A percentile compares a stretch with the other conserved stretches of the same genome.
Evolutionary conservation across 2,113 vertebrate species (phyloP).

Genomic region (Tachycineta bicolor): DNA sequence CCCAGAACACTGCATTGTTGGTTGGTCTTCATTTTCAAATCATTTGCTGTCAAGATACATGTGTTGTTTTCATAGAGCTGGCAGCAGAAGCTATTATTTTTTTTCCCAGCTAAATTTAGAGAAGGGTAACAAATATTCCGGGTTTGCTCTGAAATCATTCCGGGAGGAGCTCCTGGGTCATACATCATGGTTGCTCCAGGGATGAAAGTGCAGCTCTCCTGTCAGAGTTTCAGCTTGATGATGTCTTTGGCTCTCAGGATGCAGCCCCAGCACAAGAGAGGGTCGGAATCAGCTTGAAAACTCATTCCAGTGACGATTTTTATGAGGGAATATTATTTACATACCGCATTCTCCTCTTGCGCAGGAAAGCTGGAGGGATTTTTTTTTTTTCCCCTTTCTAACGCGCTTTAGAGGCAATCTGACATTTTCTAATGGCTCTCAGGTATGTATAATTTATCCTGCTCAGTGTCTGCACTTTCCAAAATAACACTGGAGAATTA

Average conservation of each 20-base stretch:
- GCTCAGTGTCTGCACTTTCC: neutral
- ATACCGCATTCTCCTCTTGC: neutral
- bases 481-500: conserved; percentile 10
- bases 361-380: neutral
- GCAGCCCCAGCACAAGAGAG: neutral
- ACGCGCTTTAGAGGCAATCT: neutral
- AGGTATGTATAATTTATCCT: conserved; percentile 37
- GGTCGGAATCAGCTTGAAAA: neutral
- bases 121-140: conserved; percentile 20
- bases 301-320: neutral
- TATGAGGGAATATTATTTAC: neutral
- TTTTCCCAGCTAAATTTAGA: neutral
- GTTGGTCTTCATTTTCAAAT: neutral
- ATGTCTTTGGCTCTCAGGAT: neutral
- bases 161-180: neutral
- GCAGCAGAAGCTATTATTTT: neutral
- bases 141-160: neutral
- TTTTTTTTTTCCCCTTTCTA: neutral
- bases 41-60: neutral
- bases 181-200: neutral
- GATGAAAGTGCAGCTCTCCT: neutral
- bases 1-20: neutral
- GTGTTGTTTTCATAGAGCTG: conserved; percentile 7
- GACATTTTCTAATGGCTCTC: conserved; percentile 32
- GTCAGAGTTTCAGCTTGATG: neutral